A percentile compares a stretch with the other conserved stretches of the same genome.
Evolutionary conservation across 2,113 vertebrate genomes (phyloP).

Genomic region (Pica pica): DNA sequence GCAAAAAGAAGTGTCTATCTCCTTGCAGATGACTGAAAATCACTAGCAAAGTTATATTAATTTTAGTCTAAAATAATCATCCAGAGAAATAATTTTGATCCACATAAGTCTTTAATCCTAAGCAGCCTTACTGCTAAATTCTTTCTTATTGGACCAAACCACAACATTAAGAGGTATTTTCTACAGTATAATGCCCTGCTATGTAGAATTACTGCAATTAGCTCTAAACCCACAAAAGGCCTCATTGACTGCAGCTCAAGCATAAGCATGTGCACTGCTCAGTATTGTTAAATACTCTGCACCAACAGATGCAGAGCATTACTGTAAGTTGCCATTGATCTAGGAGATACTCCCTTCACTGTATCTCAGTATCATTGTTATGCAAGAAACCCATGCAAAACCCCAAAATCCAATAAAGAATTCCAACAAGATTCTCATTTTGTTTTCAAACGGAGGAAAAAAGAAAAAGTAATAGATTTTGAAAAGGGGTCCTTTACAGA

Average conservation of each 20-base stretch:
- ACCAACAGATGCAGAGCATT: not conserved
- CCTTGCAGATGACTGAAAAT: not conserved
- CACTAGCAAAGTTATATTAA: not conserved
- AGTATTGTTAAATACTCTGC: not conserved
- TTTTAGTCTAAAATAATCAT: not conserved
- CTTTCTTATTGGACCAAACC: not conserved
- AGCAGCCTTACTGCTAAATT: not conserved
- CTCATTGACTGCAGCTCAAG: not conserved
- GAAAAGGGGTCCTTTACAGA: not conserved
- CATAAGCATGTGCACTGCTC: not conserved
- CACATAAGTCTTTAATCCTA: not conserved
- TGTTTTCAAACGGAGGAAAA: not conserved
- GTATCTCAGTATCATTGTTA: not conserved
- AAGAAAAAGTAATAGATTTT: not conserved
- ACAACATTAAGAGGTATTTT: not conserved
- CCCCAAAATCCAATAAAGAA: not conserved
- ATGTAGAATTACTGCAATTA: not conserved
- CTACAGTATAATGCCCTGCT: not conserved
- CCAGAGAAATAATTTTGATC: not conserved
- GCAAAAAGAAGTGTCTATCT: not conserved
- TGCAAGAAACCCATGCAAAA: not conserved
- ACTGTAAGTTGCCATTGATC: not conserved
- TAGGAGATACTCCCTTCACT: not conserved
- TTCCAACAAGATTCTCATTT: not conserved
- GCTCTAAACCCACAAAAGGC: not conserved